phyloP scores from a whole-genome alignment of 2,113 vertebrate species.

The Nothoprocta pentlandii region DNA sequence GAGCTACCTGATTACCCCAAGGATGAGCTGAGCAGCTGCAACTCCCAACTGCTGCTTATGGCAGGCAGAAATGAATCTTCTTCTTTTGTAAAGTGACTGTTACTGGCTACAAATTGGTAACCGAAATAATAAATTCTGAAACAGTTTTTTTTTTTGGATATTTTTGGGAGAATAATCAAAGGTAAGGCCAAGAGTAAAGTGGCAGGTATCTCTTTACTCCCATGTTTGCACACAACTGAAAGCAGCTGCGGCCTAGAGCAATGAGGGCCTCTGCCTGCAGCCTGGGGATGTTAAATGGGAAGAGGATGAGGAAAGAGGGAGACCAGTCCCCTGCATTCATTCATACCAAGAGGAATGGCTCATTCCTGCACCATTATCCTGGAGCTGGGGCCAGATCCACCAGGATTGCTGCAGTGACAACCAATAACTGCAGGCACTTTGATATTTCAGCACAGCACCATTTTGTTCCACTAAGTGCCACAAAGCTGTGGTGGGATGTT shows the following conservation, averaged over 20 bases:
- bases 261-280: neutral
- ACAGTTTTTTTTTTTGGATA: neutral
- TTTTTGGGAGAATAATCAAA: neutral
- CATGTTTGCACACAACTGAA: neutral
- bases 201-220: neutral
- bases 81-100: neutral
- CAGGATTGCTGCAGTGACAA: neutral
- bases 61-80: rapidly evolving
- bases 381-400: neutral
- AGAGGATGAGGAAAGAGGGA: neutral
- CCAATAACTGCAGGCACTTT: neutral
- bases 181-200: neutral
- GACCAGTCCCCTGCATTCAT: neutral
- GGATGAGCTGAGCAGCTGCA: neutral
- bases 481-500: neutral
- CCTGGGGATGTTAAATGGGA: neutral
- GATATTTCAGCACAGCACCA: rapidly evolving
- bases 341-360: neutral
- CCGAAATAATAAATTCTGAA: neutral
- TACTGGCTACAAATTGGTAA: neutral
- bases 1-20: neutral
- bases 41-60: neutral
- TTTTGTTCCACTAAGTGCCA: neutral
- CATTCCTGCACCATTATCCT: neutral
- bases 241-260: neutral